Conservation (phyloP, 2,113 vertebrate species). For the Hyperopisus bebe region DNA sequence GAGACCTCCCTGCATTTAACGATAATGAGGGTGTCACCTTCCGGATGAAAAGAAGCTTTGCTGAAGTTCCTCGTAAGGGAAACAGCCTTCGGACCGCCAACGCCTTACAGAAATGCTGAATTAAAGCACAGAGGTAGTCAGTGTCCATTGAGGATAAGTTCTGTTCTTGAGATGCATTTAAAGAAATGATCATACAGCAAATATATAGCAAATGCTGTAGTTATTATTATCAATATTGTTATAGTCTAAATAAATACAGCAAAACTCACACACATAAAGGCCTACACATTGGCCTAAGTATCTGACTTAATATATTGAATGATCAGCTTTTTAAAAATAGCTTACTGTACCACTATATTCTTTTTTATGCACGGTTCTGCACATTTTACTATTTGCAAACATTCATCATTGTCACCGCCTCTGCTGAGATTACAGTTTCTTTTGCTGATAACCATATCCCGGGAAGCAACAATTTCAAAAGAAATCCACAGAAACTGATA, state of each 20-base stretch:
- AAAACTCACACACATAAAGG: neutral
- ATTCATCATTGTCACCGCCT: conserved; percentile 15
- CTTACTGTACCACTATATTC: neutral
- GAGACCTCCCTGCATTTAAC: neutral
- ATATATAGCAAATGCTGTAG: neutral
- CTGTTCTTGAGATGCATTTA: neutral
- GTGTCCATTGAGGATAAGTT: neutral
- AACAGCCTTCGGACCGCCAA: neutral
- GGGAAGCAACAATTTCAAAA: neutral
- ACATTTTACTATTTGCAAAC: neutral
- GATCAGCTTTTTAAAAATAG: conserved; percentile 1
- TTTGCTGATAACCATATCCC: conserved; percentile 9
- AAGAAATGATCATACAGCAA: neutral
- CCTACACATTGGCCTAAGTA: neutral
- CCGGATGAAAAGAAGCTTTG: neutral
- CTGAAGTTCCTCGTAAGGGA: neutral
- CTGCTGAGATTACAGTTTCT: conserved; percentile 3
- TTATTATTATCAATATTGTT: neutral
- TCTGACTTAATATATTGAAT: neutral
- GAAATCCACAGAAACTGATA: neutral
- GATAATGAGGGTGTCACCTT: neutral
- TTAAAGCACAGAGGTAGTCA: neutral
- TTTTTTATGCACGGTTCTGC: conserved; percentile 5
- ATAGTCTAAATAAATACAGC: neutral
- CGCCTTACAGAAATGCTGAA: neutral